Conservation (phyloP, 2,888 invertebrate species). For the Lamellibrachia satsuma region DNA sequence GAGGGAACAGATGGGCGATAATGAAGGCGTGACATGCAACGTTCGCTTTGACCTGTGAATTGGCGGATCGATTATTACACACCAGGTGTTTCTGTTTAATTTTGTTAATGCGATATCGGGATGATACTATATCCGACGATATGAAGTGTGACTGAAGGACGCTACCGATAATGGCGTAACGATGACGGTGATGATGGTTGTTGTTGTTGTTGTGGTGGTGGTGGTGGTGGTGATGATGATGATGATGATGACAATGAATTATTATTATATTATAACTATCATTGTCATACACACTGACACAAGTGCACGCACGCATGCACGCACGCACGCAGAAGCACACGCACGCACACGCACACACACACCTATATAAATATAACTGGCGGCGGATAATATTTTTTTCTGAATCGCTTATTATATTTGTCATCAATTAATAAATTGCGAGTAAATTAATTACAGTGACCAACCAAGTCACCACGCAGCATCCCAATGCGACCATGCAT, state of each 20-base stretch:
- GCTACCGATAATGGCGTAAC: not conserved
- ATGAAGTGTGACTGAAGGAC: not conserved
- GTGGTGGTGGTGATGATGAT: no score
- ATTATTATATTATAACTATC: no score
- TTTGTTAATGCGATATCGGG: not conserved
- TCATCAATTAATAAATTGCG: no score
- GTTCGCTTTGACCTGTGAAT: not conserved
- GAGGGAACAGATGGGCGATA: not conserved
- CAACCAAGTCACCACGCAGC: no score
- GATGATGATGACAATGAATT: no score
- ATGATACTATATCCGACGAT: not conserved
- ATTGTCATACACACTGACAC: no score
- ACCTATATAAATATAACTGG: no score
- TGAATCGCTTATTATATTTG: no score
- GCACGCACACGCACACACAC: not conserved
- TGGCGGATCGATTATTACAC: not conserved
- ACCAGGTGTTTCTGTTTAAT: constrained; percentile 17
- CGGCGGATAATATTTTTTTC: no score
- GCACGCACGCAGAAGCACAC: not conserved
- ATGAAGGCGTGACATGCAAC: not conserved
- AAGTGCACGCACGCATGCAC: not conserved
- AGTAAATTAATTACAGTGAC: no score
- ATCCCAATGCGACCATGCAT: no score
- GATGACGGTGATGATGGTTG: not conserved
- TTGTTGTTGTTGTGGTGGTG: not conserved